A percentile compares a stretch with the other conserved stretches of the same genome.
Evolutionary conservation across 2,888 invertebrate genomes (phyloP).

Genomic region (Willowsia nigromaculata): DNA sequence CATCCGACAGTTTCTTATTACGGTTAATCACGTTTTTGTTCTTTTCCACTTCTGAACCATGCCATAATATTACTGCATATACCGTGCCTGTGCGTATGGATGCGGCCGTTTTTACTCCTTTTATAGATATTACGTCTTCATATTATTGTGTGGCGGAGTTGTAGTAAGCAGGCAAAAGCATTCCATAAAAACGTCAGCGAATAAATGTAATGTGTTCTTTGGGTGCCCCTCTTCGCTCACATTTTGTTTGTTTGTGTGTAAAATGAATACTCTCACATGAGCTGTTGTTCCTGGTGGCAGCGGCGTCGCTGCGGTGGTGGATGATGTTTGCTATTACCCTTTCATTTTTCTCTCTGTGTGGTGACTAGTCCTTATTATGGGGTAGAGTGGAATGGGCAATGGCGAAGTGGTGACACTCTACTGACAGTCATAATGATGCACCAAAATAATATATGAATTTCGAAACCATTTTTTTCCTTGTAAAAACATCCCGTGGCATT

Average conservation of each 20-base stretch:
- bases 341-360: slow-evolving; percentile 66
- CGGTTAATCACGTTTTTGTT: slow-evolving; percentile 73
- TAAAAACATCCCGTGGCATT: background rate
- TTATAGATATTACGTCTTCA: background rate
- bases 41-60: slow-evolving; percentile 36
- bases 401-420: slow-evolving; percentile 64
- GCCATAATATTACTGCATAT: background rate
- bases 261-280: background rate
- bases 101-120: background rate
- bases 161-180: background rate
- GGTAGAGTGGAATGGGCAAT: slow-evolving; percentile 64
- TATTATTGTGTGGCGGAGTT: background rate
- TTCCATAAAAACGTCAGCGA: slow-evolving; percentile 57
- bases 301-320: slow-evolving; percentile 33
- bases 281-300: slow-evolving; percentile 14
- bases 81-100: background rate
- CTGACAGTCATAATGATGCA: slow-evolving; percentile 65
- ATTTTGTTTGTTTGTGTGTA: background rate
- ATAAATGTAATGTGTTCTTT: slow-evolving; percentile 11
- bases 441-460: slow-evolving; percentile 68
- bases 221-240: slow-evolving; percentile 41
- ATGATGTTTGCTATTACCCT: slow-evolving; percentile 65
- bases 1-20: slow-evolving; percentile 73
- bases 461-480: slow-evolving; percentile 14
- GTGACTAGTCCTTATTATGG: slow-evolving; percentile 34